Percentiles rank a stretch among this genome's conserved stretches.
Evolutionary conservation across 2,113 vertebrate species (phyloP).

Genomic region (Centropristis striata): DNA sequence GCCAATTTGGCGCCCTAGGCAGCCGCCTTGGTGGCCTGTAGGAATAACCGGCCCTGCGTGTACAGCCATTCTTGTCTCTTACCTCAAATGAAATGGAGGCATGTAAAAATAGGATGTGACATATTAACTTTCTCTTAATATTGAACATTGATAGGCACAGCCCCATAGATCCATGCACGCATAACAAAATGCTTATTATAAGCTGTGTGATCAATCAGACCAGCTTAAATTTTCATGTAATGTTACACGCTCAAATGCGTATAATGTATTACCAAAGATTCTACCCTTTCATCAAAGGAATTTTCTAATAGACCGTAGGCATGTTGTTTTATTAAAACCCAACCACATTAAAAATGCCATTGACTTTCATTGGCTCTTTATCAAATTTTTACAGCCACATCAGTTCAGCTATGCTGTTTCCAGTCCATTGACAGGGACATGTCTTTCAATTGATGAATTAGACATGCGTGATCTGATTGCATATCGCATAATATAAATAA

Average conservation of each 20-base stretch:
- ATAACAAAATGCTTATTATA: background rate
- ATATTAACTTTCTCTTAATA: background rate
- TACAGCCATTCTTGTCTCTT: no score
- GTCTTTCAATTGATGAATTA: conserved; percentile 10
- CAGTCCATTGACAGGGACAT: conserved; percentile 8
- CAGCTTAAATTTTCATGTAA: conserved; percentile 7
- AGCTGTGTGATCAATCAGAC: background rate
- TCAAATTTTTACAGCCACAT: conserved; percentile 12
- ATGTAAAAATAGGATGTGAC: background rate
- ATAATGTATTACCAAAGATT: background rate
- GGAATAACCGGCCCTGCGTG: no score
- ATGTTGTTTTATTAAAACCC: conserved; percentile 35
- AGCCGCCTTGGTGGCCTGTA: no score
- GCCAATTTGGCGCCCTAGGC: no score
- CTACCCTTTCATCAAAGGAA: conserved; percentile 10
- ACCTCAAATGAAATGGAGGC: background rate
- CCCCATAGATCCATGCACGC: background rate
- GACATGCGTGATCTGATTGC: background rate
- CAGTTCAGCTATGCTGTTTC: conserved; percentile 22
- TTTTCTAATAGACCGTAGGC: conserved; percentile 11
- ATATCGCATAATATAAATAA: background rate
- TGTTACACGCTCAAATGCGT: conserved; percentile 21
- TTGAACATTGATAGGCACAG: background rate
- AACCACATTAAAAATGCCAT: conserved; percentile 31
- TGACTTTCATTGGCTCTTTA: conserved; percentile 28